These are phyloP conservation scores for Urophycis tenuis DNA, from an alignment of 2,797 vertebrate genomes.

Conservation along the genomic window DNA sequence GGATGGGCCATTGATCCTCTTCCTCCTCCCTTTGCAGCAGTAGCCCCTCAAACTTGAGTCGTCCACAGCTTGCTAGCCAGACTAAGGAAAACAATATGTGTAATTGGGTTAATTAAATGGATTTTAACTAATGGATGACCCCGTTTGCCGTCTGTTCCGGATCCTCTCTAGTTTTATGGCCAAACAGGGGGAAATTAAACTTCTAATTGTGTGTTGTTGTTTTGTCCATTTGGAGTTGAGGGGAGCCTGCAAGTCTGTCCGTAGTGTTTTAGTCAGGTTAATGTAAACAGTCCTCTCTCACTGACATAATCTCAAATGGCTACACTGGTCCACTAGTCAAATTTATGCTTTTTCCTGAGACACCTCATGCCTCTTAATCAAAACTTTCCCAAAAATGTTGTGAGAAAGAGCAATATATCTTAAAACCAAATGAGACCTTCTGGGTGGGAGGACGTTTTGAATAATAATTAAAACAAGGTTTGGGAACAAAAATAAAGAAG, in stretches of 20 bases:
- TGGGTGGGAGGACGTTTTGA: not conserved
- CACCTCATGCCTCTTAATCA: not conserved
- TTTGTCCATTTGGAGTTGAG: not conserved
- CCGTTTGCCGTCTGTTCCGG: not conserved
- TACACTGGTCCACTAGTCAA: not conserved
- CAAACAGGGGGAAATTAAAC: not conserved
- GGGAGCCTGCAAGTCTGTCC: not conserved
- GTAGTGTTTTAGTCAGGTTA: not conserved
- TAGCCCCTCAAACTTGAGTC: not conserved
- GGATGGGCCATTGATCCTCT: slow-evolving; percentile 7
- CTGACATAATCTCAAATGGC: not conserved
- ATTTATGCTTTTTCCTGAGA: not conserved
- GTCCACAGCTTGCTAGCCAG: not conserved
- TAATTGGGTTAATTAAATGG: slow-evolving; percentile 28
- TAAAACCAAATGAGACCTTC: not conserved
- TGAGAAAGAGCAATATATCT: not conserved
- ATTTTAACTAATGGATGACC: slow-evolving; percentile 14
- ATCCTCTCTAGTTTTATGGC: not conserved
- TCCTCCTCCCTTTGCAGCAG: slow-evolving; percentile 18
- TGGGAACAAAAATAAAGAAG: not conserved
- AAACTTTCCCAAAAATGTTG: not conserved
- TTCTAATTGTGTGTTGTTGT: not conserved
- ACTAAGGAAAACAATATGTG: slow-evolving; percentile 16
- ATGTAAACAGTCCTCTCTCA: not conserved
- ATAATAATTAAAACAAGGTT: not conserved